Evolutionary conservation across 2,113 vertebrate genomes (phyloP).

Genomic region (Himantopus leucocephalus): DNA sequence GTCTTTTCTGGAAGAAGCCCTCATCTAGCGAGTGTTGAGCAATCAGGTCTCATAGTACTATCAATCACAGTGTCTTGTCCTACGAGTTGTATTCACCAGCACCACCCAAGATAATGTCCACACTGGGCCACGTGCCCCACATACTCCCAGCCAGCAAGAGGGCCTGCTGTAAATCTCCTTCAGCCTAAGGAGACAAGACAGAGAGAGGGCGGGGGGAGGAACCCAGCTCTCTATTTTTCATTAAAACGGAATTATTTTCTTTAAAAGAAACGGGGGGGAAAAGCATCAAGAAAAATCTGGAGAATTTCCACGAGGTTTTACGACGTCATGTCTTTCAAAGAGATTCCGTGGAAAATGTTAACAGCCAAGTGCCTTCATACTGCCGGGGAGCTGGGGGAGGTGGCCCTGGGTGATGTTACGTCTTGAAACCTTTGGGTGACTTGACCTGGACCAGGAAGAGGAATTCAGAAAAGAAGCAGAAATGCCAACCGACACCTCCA

Average conservation of each 20-base stretch:
- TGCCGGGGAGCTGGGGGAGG: background rate
- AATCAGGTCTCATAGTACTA: background rate
- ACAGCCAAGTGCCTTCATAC: background rate
- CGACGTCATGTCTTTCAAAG: background rate
- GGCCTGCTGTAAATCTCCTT: background rate
- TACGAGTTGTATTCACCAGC: rapidly evolving
- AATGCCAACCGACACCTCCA: background rate
- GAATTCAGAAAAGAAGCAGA: background rate
- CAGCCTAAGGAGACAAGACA: background rate
- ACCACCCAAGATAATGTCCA: background rate
- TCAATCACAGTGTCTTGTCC: rapidly evolving
- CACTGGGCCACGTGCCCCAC: background rate
- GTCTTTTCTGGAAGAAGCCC: background rate
- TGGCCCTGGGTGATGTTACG: background rate
- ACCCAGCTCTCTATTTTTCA: background rate
- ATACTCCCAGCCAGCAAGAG: background rate
- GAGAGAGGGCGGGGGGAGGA: background rate
- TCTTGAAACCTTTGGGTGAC: background rate
- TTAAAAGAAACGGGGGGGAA: background rate
- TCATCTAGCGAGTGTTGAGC: background rate
- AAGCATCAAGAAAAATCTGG: background rate
- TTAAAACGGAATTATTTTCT: background rate
- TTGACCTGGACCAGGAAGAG: background rate
- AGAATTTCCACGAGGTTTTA: background rate
- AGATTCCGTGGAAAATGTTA: background rate